Conservation (phyloP, 2,888 invertebrate genomes). For the Neoscelio sp. region DNA sequence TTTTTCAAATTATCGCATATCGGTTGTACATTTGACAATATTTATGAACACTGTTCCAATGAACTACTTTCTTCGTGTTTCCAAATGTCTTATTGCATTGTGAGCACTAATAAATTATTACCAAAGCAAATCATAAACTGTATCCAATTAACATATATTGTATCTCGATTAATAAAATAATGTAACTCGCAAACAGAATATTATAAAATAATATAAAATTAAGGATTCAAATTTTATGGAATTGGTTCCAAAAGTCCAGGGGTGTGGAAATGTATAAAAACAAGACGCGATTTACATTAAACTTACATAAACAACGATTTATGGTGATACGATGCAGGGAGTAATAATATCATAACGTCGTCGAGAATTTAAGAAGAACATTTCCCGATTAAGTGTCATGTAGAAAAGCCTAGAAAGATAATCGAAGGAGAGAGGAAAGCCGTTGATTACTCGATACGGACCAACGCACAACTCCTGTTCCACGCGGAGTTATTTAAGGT, state of each 20-base stretch:
- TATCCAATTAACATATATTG: constrained; percentile 34
- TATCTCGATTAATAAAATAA: constrained; percentile 25
- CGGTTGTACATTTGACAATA: constrained; percentile 23
- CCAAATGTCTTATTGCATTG: constrained; percentile 35
- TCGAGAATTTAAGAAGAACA: constrained; percentile 37
- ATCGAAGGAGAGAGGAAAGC: constrained; percentile 68
- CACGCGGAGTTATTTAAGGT: constrained; percentile 62
- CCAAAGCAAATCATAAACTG: constrained; percentile 24
- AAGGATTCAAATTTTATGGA: constrained; percentile 1
- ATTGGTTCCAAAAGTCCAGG: too few relatives aligned
- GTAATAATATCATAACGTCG: constrained; percentile 4
- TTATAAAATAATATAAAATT: constrained; percentile 27
- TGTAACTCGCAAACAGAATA: constrained; percentile 26
- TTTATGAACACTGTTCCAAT: constrained; percentile 30
- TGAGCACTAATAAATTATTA: constrained; percentile 6
- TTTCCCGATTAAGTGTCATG: constrained; percentile 35
- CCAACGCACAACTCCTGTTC: constrained; percentile 70
- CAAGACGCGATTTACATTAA: too few relatives aligned
- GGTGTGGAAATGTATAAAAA: too few relatives aligned
- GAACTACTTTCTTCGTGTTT: constrained; percentile 44
- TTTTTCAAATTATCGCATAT: constrained; percentile 9
- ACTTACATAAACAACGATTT: too few relatives aligned
- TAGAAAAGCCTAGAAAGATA: constrained; percentile 50
- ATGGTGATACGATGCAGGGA: background rate
- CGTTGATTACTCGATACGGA: constrained; percentile 68